Evolutionary conservation across 1,140 invertebrate species (phyloP).

Genomic region (Habropoda laboriosa): DNA sequence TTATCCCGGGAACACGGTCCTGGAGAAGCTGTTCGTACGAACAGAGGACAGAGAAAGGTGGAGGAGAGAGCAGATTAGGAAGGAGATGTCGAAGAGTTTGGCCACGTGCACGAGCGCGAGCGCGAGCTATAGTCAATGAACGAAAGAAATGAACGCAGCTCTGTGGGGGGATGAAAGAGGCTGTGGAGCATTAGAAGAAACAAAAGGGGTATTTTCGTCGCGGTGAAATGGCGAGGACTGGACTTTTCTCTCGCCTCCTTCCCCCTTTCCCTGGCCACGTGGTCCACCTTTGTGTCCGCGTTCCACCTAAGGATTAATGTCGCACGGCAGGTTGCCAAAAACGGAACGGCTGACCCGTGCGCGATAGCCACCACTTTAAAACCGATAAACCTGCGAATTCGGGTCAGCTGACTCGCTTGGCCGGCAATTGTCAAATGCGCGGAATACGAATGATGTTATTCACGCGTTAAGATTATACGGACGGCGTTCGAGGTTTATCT

Average conservation of each 20-base stretch:
- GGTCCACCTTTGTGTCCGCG: conserved; percentile 55
- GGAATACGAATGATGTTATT: conserved; percentile 21
- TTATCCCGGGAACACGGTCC: conserved; percentile 59
- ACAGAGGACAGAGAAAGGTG: background rate
- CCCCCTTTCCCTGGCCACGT: background rate
- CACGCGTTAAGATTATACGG: conserved; percentile 31
- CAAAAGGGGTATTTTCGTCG: conserved; percentile 68
- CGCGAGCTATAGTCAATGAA: no score
- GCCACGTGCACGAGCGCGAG: background rate
- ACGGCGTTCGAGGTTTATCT: no score
- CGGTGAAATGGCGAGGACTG: conserved; percentile 56
- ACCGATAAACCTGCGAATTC: conserved; percentile 33
- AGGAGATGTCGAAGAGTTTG: background rate
- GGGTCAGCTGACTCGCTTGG: background rate
- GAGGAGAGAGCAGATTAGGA: conserved; percentile 15
- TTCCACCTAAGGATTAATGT: conserved; percentile 72
- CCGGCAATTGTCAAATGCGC: background rate
- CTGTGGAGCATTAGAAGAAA: conserved; percentile 65
- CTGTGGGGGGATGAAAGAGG: conserved; percentile 38
- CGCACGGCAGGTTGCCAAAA: conserved; percentile 74
- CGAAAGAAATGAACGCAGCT: conserved; percentile 18
- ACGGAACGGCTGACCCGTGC: conserved; percentile 67
- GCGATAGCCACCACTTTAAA: conserved; percentile 46
- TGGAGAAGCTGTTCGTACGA: conserved; percentile 38
- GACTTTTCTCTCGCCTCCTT: conserved; percentile 59